These are phyloP conservation scores for Florisuga fusca DNA, from an alignment of 2,797 vertebrate genomes.

Conservation along the genomic window DNA sequence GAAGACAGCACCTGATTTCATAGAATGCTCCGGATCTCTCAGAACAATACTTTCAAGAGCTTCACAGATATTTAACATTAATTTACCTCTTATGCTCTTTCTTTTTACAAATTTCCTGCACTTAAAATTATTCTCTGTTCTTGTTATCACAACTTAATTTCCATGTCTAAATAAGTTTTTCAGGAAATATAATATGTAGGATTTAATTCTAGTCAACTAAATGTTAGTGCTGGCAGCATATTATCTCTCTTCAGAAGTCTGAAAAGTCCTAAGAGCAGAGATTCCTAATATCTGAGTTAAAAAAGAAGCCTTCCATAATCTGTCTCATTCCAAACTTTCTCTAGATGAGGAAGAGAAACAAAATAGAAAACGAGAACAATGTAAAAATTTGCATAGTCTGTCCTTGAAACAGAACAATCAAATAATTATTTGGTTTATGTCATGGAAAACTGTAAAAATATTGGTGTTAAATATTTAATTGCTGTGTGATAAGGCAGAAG, in stretches of 20 bases:
- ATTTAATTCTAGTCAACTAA: constrained; percentile 2
- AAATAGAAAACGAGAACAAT: neutral
- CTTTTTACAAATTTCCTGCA: neutral
- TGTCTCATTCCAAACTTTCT: neutral
- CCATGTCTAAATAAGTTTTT: neutral
- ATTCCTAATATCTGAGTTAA: neutral
- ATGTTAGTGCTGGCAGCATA: neutral
- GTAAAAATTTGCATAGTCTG: neutral
- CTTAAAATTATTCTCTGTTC: neutral
- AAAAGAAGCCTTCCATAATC: neutral
- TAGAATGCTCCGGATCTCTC: neutral
- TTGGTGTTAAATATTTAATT: neutral
- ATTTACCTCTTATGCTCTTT: neutral
- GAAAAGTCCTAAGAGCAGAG: neutral
- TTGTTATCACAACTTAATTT: constrained; percentile 2
- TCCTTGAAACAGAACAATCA: neutral
- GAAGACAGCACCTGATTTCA: neutral
- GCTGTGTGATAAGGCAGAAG: neutral
- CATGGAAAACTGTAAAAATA: neutral
- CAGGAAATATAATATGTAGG: neutral
- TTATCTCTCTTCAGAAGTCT: neutral
- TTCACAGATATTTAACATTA: neutral
- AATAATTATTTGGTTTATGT: neutral
- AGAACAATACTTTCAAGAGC: neutral
- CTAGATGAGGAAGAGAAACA: neutral